A percentile compares a stretch with the other conserved stretches of the same genome.
Evolutionary conservation across 2,797 vertebrate genomes (phyloP).

Genomic region (Lemur catta): DNA sequence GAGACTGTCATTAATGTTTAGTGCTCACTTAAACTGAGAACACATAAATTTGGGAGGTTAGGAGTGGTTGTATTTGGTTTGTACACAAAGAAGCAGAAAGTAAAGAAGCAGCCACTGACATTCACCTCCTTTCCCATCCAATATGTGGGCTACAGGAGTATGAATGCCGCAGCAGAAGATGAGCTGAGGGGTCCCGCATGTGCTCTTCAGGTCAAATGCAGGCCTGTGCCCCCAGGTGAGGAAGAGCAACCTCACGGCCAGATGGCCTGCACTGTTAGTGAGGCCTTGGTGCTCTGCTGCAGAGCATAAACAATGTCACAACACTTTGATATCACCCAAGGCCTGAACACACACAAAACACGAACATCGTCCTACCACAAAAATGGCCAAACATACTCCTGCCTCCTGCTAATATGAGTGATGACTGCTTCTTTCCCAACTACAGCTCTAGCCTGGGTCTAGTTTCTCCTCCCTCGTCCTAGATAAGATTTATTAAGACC

Average conservation of each 20-base stretch:
- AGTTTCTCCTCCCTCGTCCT: background rate
- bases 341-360: background rate
- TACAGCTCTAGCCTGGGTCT: background rate
- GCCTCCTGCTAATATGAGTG: background rate
- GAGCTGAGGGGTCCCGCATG: fast-evolving
- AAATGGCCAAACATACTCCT: background rate
- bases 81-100: background rate
- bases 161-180: background rate
- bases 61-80: background rate
- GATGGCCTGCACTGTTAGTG: background rate
- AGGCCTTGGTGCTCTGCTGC: background rate
- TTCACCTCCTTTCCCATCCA: background rate
- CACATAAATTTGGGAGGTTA: background rate
- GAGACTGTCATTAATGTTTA: background rate
- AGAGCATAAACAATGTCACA: background rate
- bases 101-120: background rate
- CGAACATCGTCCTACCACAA: background rate
- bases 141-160: background rate
- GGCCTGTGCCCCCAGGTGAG: background rate
- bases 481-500: background rate
- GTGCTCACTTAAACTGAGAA: background rate
- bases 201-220: background rate
- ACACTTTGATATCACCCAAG: background rate
- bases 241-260: background rate
- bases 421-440: background rate